Evolutionary conservation across 2,113 vertebrate species (phyloP), one percentile per base, ranked within the genome.

Genomic region (Salvelinus fontinalis): DNA sequence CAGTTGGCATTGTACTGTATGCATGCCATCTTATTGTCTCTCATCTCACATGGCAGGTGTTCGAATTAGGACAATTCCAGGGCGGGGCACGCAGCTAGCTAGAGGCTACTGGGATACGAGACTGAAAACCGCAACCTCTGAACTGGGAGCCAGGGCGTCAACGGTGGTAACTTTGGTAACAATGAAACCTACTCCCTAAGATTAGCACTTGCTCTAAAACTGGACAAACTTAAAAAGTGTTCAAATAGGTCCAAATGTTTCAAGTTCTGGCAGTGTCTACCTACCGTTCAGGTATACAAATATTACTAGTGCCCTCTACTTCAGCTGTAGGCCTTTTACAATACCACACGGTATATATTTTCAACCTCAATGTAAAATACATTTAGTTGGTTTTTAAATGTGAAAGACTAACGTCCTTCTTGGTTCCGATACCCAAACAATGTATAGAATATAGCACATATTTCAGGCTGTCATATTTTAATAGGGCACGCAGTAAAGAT

Each of bases 11-110:
- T 26, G 26, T 26, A 26, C 66, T 60, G 44, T 29, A 59, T 70
- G 67, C 79, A 59, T 6, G 79, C 75, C 71, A 77, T 64, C 34
- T 9, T 67, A 74, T 85, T 31, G 44, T 79, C 79, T 73, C 75
- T 75, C 75, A 64, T 79, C 76, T 81, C 75, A 71, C 51, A 24
- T 71, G 85, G 84, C 87, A 92, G 88, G 91, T 91, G 88, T 79
- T 79, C 86, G 89, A 90, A 91, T 90, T 91, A 88, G 79, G 91
- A 27, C 84, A 85, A 88, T 77, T 70, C 71, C 75, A 77, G 89
- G 87, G 87, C 70, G 82, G 76, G 79, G 83, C 62, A n/a, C 68
- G 5, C 70, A 67, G 73, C 77, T 74, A 77, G 71, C 22, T 24
- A 26, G n/a, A 80, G 60, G 70, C 70, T 66, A 9, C 64, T 20